Evolutionary conservation across 2,888 invertebrate species (phyloP).

Genomic region (Cyclophora punctaria): DNA sequence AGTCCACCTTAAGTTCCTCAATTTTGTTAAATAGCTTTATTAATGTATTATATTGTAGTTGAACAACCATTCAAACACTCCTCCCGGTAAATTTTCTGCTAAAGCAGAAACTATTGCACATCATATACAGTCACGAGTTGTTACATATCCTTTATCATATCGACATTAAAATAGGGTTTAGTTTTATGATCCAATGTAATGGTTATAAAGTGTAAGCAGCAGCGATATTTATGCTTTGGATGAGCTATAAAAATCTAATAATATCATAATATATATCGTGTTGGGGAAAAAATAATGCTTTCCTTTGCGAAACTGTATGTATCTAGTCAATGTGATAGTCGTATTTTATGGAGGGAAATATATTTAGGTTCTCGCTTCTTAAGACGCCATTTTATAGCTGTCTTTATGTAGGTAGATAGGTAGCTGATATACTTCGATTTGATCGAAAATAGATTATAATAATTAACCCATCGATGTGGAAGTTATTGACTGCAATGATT

Average conservation of each 20-base stretch:
- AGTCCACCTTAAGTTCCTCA: conserved; percentile 24
- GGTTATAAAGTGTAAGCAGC: conserved; percentile 29
- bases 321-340: conserved; percentile 23
- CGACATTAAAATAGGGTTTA: conserved; percentile 39
- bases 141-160: conserved; percentile 55
- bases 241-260: conserved; percentile 32
- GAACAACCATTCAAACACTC: conserved; percentile 3
- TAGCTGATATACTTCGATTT: background rate
- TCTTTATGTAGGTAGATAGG: background rate
- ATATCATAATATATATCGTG: conserved; percentile 17
- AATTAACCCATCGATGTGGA: background rate
- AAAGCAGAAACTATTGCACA: too few relatives aligned
- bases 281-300: conserved; percentile 13
- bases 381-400: background rate
- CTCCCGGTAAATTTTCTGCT: background rate
- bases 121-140: conserved; percentile 7
- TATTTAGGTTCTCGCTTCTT: conserved; percentile 1
- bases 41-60: too few relatives aligned
- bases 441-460: background rate
- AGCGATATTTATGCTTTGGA: conserved; percentile 30
- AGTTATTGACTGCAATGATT: too few relatives aligned
- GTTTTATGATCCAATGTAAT: conserved; percentile 36
- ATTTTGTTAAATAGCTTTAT: conserved; percentile 15
- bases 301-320: conserved; percentile 7
- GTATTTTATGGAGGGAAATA: conserved; percentile 9